Conservation (phyloP, 2,888 invertebrate species). For the Agonopterix heracliana region DNA sequence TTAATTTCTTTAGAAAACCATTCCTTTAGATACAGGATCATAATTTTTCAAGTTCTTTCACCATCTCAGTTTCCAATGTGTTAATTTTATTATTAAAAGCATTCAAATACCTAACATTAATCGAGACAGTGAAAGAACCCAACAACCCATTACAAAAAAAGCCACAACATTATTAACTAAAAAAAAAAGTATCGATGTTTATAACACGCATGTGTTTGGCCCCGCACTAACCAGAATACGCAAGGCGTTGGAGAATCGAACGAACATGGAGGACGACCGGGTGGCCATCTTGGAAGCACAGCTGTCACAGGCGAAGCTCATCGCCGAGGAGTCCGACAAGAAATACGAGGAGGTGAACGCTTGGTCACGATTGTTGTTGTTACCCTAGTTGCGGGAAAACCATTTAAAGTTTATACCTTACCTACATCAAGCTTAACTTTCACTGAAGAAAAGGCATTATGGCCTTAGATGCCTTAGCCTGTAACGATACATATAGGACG, state of each 20-base stretch:
- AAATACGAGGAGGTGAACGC: constrained; percentile 99
- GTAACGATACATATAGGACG: no score
- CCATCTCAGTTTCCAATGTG: neutral
- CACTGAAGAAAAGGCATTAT: no score
- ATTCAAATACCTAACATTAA: neutral
- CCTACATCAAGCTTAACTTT: no score
- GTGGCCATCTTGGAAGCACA: constrained; percentile 98
- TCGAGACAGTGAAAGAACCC: neutral
- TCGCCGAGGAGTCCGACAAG: constrained; percentile 99
- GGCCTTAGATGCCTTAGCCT: no score
- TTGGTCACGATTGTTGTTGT: neutral
- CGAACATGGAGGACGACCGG: constrained; percentile 99
- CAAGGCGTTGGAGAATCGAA: constrained; percentile 98
- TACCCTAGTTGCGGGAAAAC: no score
- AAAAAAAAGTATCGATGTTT: constrained; percentile 43
- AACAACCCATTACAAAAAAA: neutral
- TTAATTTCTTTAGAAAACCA: constrained; percentile 5
- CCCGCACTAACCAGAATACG: constrained; percentile 88
- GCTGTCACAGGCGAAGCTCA: constrained; percentile 98
- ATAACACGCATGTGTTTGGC: constrained; percentile 75
- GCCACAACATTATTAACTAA: constrained; percentile 1
- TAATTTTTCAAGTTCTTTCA: neutral
- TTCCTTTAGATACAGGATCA: neutral
- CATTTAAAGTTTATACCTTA: no score
- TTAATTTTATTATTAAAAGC: neutral